Base-by-base conservation (phyloP, 2,797 vertebrate genomes). In the Sebastes vulpes region DNA sequence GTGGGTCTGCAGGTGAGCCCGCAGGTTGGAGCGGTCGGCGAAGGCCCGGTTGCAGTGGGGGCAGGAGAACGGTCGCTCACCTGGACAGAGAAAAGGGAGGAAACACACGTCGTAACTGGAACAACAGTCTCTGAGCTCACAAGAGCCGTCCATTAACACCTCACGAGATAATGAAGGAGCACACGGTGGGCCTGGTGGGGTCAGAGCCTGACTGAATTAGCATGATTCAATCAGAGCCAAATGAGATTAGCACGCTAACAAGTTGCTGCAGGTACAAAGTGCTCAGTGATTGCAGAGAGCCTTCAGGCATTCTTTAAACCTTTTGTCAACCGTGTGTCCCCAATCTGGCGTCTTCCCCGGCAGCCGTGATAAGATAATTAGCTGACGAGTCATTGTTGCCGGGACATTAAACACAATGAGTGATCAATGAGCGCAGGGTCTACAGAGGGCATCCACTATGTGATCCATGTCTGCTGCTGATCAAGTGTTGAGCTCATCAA, bases 1-100 rank as follows among this genome's bases (percentile, higher is more conserved):
- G 75, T 99, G 98, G 61, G 98, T 99, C 96, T 99, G 98, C 92
- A 98, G 96, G 75, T 99, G 98, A 21, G 98, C 98, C 1, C 98
- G 96, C 88, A 99, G 97, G 95, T 99, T 99, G 77, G 98, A 99
- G 89, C 98, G 98, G 95, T 99, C 98, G 0, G 98, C 98, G 2
- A 99, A 99, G 65, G 98, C 98, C 2, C 98, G 95, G 95, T 96
- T 99, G 95, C 98, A 99, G 89, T 99, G 98, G 5, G 97, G 93
- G 89, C 96, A 96, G 75, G 95, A 96, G 86, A 96, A 96, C 0
- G 96, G 96, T 1, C 96, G 94, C 90, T 96, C 96, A 35, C 96
- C 96, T 96, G 71, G 73, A 80, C 3, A 50, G 46, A 67, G 18
- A 57, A 61, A 16, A 35, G 8, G 20, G 60, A 21, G 28, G 16